Conservation (phyloP, 1,140 invertebrate species). For the Brachionus paranguensis region DNA sequence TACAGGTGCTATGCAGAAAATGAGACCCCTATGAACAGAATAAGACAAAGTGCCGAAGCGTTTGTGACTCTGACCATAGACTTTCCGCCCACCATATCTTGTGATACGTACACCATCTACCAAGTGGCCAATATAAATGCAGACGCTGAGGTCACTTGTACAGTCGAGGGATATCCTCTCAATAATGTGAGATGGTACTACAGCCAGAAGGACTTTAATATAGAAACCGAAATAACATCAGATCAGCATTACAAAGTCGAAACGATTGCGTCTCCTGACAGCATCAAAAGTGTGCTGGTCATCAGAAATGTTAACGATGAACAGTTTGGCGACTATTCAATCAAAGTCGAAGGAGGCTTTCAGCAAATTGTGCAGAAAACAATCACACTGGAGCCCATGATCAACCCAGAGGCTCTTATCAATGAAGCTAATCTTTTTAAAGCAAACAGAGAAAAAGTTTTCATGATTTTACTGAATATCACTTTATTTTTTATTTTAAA, state of each 20-base stretch:
- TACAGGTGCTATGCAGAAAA: conserved; percentile 31
- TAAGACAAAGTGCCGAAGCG: conserved; percentile 4
- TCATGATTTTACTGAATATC: not conserved
- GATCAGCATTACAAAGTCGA: conserved; percentile 25
- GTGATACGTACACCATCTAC: conserved; percentile 3
- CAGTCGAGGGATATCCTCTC: conserved; percentile 32
- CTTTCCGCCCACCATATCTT: conserved; percentile 26
- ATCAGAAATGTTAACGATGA: conserved; percentile 29
- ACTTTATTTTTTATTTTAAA: not conserved
- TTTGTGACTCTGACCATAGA: conserved; percentile 32
- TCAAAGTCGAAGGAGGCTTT: conserved; percentile 15
- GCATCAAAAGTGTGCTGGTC: conserved; percentile 14
- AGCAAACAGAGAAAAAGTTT: not conserved
- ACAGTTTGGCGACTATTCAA: conserved; percentile 37
- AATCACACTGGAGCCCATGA: conserved; percentile 31
- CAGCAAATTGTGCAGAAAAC: conserved; percentile 38
- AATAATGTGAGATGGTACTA: conserved; percentile 33
- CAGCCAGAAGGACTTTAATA: conserved; percentile 21
- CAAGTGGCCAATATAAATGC: conserved; percentile 37
- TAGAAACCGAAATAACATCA: conserved; percentile 19
- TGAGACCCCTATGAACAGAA: conserved; percentile 18
- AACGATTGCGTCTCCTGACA: conserved; percentile 25
- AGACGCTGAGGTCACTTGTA: conserved; percentile 37
- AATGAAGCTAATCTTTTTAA: not conserved
- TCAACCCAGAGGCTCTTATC: not conserved